Base-by-base conservation (phyloP, 2,888 invertebrate species). In the Iphiclides podalirius region DNA sequence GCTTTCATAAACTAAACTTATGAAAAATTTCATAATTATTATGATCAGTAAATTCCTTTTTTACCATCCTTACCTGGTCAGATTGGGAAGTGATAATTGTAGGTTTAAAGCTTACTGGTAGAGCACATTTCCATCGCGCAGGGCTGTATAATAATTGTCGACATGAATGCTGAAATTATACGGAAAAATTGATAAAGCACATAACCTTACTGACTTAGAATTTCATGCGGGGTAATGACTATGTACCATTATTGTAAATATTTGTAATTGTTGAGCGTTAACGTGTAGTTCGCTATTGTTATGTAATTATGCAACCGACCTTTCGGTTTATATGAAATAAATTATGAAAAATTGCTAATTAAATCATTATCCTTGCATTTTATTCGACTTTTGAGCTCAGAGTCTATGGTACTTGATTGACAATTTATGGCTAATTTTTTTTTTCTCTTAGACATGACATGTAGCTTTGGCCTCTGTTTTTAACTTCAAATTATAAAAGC, bases 91-190 rank as follows among this genome's bases (percentile, higher is more conserved):
- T 56, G 40, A 72, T 56, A 36, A 75, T 61, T 57, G 80, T 64
- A 38, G 79, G 67, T 70, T 85, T 87, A 40, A 82, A 55, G 64
- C 78, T 76, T 47, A 73, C 60, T 38, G 86, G 82, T 53, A 87
- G 54, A 51, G 66, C 70, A 69, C 76, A 72, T 74, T 87, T 88
- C 88, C 88, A 88, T 54, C 87, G 78, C 42, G 85, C 81, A 35
- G 87, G 72, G 59, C 75, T 82, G 61, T 79, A 80, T 57, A 87
- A 52, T 61, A 88, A 70, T 61, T 86, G 86, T 69, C 87, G 80
- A 75, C 79, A 88, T 57, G 85, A 68, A 67, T 88, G 88, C 88
- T 88, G 78, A 60, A 83, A 83, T 54, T 46, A 16, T 55, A 38
- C 33, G 62, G 59, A 59, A 55, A 52, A 59, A 49, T 47, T 52